These are phyloP conservation scores for Euwallacea similis DNA, from an alignment of 1,140 invertebrate genomes.

Conservation along the genomic window DNA sequence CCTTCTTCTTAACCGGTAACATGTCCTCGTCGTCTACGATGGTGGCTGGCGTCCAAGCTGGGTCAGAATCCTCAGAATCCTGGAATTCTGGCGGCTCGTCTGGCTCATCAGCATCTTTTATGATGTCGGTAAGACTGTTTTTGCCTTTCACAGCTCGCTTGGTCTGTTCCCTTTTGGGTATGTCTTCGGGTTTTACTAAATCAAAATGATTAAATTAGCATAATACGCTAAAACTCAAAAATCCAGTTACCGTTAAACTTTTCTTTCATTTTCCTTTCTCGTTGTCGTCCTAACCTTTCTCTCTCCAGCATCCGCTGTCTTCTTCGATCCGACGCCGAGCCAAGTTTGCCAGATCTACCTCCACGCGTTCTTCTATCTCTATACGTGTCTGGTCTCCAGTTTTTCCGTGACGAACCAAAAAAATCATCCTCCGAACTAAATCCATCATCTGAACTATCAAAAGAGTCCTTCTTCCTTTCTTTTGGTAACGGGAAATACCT, in stretches of 20 bases:
- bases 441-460: slow-evolving; percentile 68
- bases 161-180: slow-evolving; percentile 63
- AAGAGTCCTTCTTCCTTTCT: slow-evolving; percentile 66
- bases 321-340: slow-evolving; percentile 54
- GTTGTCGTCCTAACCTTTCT: not conserved
- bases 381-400: slow-evolving; percentile 15
- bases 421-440: slow-evolving; percentile 68
- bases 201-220: not conserved
- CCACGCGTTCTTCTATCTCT: slow-evolving; percentile 52
- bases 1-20: slow-evolving; percentile 37
- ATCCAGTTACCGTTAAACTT: slow-evolving; percentile 10
- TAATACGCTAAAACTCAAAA: not conserved
- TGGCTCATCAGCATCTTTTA: slow-evolving; percentile 55
- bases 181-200: slow-evolving; percentile 36
- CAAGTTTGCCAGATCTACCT: slow-evolving; percentile 40
- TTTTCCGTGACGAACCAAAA: slow-evolving; percentile 44
- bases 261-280: slow-evolving; percentile 34
- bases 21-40: slow-evolving; percentile 55
- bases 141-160: slow-evolving; percentile 69
- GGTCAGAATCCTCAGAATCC: slow-evolving; percentile 69
- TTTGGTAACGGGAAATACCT: slow-evolving; percentile 72
- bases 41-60: slow-evolving; percentile 70
- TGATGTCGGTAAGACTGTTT: slow-evolving; percentile 55
- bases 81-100: slow-evolving; percentile 58
- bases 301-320: slow-evolving; percentile 39